phyloP scores from a whole-genome alignment of 2,888 invertebrate species.

The Eristalis tenax region DNA sequence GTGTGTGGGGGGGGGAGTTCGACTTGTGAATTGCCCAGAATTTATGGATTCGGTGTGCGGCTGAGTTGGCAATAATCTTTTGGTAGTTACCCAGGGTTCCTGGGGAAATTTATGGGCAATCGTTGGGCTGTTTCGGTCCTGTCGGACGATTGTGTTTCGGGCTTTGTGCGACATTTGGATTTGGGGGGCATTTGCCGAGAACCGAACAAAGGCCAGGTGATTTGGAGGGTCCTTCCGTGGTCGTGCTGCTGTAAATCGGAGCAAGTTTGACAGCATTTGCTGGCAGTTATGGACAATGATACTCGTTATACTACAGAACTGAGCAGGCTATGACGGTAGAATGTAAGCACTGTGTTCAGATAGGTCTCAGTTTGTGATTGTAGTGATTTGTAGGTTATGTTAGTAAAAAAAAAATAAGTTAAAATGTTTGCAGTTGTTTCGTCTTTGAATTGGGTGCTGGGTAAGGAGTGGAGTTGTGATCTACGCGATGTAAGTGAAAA shows the following conservation, averaged over 20 bases:
- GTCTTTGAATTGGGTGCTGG: neutral
- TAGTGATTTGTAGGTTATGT: neutral
- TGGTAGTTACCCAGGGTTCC: conserved; percentile 20
- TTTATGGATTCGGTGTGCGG: conserved; percentile 42
- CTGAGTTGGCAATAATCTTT: conserved; percentile 29
- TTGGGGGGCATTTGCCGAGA: neutral
- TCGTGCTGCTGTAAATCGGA: neutral
- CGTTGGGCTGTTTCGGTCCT: conserved; percentile 3
- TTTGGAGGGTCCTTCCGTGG: neutral
- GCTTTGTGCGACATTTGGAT: neutral
- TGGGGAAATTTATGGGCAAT: conserved; percentile 34
- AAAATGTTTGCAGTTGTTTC: neutral
- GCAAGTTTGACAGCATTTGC: neutral
- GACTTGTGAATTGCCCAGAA: conserved; percentile 15
- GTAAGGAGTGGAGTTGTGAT: neutral
- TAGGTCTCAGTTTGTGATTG: neutral
- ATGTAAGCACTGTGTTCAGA: neutral
- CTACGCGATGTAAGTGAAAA: no score
- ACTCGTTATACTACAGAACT: neutral
- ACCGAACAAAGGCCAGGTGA: conserved; percentile 12
- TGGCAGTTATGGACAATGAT: neutral
- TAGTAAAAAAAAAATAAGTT: neutral
- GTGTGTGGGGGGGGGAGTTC: neutral
- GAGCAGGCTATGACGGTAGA: neutral
- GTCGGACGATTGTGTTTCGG: neutral